These are phyloP conservation scores for Naso thynnoides DNA, from an alignment of 2,797 vertebrate species.

Conservation along the genomic window DNA sequence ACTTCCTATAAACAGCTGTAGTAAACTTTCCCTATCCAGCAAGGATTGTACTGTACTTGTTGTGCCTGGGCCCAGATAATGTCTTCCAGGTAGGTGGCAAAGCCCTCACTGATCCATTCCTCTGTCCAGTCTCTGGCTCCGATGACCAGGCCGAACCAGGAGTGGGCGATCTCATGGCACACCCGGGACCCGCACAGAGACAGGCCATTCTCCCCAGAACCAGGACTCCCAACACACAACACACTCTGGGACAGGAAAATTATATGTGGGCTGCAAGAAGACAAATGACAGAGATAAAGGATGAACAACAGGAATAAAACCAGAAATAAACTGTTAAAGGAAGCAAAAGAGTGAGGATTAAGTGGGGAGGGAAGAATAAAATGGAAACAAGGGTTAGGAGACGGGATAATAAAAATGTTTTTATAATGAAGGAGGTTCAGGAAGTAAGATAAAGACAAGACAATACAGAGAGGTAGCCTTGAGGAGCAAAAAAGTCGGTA, in stretches of 20 bases:
- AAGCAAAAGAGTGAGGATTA: conserved; percentile 7
- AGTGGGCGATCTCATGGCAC: conserved; percentile 96
- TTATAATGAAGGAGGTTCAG: conserved; percentile 17
- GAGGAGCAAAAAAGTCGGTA: not conserved
- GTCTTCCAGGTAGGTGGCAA: conserved; percentile 96
- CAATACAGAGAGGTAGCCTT: conserved; percentile 13
- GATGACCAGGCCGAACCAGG: conserved; percentile 97
- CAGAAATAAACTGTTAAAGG: conserved; percentile 10
- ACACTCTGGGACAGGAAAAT: conserved; percentile 96
- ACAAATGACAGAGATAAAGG: conserved; percentile 55
- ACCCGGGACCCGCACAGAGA: conserved; percentile 92
- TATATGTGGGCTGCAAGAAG: conserved; percentile 92
- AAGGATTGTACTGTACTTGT: conserved; percentile 81
- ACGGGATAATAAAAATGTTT: conserved; percentile 15
- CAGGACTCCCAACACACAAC: conserved; percentile 65
- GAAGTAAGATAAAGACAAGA: conserved; percentile 20
- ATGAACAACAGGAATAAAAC: conserved; percentile 8
- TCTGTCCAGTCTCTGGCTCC: conserved; percentile 97
- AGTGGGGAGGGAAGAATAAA: conserved; percentile 6
- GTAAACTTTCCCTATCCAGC: not conserved
- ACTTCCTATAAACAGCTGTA: conserved; percentile 7
- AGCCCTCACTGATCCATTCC: conserved; percentile 98
- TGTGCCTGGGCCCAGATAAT: conserved; percentile 91
- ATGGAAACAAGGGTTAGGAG: conserved; percentile 7
- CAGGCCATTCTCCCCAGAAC: conserved; percentile 56